Percentiles rank a stretch among this genome's conserved stretches.
phyloP scores from a whole-genome alignment of 2,797 vertebrate genomes.

The Tenualosa ilisha region DNA sequence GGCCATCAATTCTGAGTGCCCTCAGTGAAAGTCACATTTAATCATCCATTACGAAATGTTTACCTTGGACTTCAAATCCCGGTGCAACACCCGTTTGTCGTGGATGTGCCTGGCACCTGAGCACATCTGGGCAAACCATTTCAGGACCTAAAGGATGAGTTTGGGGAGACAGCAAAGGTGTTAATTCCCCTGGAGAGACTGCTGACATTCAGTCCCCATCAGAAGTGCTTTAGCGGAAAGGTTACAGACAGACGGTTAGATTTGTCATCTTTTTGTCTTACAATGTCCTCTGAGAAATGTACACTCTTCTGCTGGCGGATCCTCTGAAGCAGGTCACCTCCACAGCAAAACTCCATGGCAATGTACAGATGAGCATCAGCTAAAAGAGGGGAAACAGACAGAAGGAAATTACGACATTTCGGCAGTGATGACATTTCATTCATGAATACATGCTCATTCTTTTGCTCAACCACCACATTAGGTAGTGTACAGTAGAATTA shows the following conservation, averaged over 20 bases:
- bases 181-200: not conserved
- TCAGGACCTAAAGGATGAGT: constrained; percentile 76
- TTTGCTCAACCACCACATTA: not conserved
- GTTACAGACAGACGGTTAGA: not conserved
- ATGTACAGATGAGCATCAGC: constrained; percentile 84
- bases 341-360: constrained; percentile 91
- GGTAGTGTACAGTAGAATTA: not conserved
- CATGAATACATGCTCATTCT: not conserved
- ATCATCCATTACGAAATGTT: not conserved
- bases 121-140: constrained; percentile 91
- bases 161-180: not conserved
- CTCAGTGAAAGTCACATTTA: not conserved
- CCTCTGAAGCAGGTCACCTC: constrained; percentile 86
- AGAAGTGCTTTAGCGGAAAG: not conserved
- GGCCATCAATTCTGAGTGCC: not conserved
- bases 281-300: constrained; percentile 81
- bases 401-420: not conserved
- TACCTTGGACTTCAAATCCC: constrained; percentile 95
- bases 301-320: constrained; percentile 80
- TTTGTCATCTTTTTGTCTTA: constrained; percentile 59
- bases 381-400: constrained; percentile 59
- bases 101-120: constrained; percentile 85
- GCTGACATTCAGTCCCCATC: not conserved
- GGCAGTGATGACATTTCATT: not conserved
- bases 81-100: constrained; percentile 83